Evolutionary conservation across 2,888 invertebrate genomes (phyloP).

Genomic region (Parnassius orleans): DNA sequence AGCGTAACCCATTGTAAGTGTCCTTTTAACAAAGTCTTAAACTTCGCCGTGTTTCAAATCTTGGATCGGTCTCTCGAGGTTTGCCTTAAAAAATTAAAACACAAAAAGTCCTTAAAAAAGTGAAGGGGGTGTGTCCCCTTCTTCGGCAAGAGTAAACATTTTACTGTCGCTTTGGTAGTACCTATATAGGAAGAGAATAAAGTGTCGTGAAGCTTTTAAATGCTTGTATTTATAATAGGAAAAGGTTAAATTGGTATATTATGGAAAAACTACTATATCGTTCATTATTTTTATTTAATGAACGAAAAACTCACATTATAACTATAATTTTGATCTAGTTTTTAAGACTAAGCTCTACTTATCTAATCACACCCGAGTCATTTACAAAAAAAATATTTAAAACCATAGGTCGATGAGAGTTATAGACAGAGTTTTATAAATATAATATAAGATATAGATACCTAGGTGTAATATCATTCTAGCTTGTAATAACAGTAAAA

Average conservation of each 20-base stretch:
- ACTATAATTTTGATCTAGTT: too few relatives aligned
- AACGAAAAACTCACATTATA: too few relatives aligned
- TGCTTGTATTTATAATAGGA: neutral
- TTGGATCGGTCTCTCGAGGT: conserved; percentile 69
- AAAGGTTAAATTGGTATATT: neutral
- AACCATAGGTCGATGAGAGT: too few relatives aligned
- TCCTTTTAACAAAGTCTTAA: conserved; percentile 72
- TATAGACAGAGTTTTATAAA: too few relatives aligned
- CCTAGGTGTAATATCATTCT: too few relatives aligned
- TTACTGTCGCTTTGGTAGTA: conserved; percentile 62
- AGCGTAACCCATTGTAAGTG: conserved; percentile 77
- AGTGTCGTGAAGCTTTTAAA: conserved; percentile 32
- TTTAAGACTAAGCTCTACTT: too few relatives aligned
- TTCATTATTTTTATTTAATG: too few relatives aligned
- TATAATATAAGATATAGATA: too few relatives aligned
- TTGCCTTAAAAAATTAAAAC: conserved; percentile 74
- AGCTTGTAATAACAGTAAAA: too few relatives aligned
- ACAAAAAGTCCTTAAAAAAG: conserved; percentile 62
- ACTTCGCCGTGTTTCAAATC: conserved; percentile 69
- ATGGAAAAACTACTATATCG: too few relatives aligned
- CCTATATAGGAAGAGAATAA: conserved; percentile 47
- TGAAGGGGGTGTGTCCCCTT: conserved; percentile 69
- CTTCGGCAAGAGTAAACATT: conserved; percentile 71
- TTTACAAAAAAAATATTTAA: too few relatives aligned
- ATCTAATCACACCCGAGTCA: too few relatives aligned